phyloP scores from a whole-genome alignment of 2,113 vertebrate species.

The Arizona elegans region DNA sequence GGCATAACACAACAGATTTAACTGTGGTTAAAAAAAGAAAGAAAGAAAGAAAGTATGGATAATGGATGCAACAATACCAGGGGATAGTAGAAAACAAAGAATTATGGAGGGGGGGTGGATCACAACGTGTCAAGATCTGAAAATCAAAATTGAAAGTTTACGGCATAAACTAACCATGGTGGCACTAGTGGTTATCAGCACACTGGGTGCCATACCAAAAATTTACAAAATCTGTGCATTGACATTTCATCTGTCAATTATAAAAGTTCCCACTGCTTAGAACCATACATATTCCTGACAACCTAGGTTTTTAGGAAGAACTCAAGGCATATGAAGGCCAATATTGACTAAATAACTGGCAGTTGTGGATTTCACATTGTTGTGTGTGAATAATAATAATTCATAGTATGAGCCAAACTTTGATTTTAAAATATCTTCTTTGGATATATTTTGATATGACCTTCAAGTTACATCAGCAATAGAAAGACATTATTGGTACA shows the following conservation, averaged over 20 bases:
- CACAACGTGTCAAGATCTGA: not conserved
- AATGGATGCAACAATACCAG: not conserved
- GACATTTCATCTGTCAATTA: not conserved
- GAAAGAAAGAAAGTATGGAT: not conserved
- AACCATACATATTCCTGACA: not conserved
- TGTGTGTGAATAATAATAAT: not conserved
- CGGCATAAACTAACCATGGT: too few species aligned
- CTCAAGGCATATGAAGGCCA: not conserved
- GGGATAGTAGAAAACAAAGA: not conserved
- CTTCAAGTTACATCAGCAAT: fast-evolving
- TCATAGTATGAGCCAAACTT: not conserved
- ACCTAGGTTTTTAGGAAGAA: not conserved
- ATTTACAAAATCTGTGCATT: not conserved
- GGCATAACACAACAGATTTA: not conserved
- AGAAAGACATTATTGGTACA: not conserved
- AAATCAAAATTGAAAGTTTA: not conserved
- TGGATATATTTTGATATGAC: not conserved
- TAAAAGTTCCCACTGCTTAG: not conserved
- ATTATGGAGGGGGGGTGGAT: fast-evolving
- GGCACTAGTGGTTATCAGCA: not conserved
- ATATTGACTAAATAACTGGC: not conserved
- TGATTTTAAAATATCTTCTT: not conserved
- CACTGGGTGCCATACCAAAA: not conserved
- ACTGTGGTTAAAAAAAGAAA: not conserved
- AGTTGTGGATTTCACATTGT: not conserved